Conservation (phyloP, 2,888 invertebrate species). For the Erebia ligea region DNA sequence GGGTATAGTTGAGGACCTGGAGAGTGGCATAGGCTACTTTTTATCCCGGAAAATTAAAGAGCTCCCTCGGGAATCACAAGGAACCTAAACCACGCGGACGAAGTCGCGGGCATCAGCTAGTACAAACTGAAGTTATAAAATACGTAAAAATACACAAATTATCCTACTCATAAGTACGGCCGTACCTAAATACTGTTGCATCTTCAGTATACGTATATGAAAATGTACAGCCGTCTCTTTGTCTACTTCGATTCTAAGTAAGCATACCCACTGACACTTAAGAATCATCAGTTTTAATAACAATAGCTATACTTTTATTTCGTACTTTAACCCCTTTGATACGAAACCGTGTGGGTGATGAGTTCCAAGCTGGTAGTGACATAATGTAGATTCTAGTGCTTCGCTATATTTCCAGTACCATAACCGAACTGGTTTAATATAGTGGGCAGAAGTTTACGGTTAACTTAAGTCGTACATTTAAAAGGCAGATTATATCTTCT, state of each 20-base stretch:
- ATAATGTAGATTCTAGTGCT: slow-evolving; percentile 28
- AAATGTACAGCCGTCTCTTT: not conserved
- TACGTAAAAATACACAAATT: too few species aligned
- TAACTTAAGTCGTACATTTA: slow-evolving; percentile 10
- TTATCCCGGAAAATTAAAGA: too few species aligned
- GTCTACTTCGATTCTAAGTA: slow-evolving; percentile 31
- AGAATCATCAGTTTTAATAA: slow-evolving; percentile 50
- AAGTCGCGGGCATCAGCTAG: too few species aligned
- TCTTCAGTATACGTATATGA: not conserved
- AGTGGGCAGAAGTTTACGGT: slow-evolving; percentile 23
- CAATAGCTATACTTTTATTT: slow-evolving; percentile 40
- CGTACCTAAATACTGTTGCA: not conserved
- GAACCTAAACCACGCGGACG: too few species aligned
- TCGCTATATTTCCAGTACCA: slow-evolving; percentile 25
- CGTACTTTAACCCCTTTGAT: slow-evolving; percentile 30
- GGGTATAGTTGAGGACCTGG: too few species aligned
- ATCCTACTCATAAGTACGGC: too few species aligned
- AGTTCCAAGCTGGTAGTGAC: slow-evolving; percentile 26
- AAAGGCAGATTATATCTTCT: not conserved
- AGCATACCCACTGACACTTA: slow-evolving; percentile 46
- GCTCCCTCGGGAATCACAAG: too few species aligned
- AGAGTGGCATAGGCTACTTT: too few species aligned
- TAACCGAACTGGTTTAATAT: slow-evolving; percentile 23
- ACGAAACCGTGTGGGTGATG: slow-evolving; percentile 35
- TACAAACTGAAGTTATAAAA: too few species aligned